Percentiles rank a stretch among this genome's conserved stretches.
Evolutionary conservation across 2,113 vertebrate genomes (phyloP).

Genomic region (Pituophis catenifer): DNA sequence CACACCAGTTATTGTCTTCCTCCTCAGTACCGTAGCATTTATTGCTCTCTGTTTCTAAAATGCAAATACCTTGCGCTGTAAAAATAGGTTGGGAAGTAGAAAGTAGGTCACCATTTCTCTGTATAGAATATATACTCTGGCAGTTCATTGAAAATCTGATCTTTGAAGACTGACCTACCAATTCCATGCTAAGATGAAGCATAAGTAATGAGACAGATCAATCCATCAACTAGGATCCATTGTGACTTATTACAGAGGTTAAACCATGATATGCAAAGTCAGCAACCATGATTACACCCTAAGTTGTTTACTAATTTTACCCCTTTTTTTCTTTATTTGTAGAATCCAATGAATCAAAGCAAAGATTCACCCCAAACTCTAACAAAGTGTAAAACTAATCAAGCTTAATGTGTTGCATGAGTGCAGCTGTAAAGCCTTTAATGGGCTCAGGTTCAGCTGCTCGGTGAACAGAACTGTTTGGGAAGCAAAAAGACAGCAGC

Average conservation of each 20-base stretch:
- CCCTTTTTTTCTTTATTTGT: background rate
- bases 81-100: background rate
- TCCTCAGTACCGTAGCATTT: background rate
- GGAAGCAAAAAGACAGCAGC: background rate
- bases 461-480: background rate
- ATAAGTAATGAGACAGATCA: background rate
- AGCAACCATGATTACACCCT: background rate
- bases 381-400: background rate
- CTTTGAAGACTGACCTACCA: background rate
- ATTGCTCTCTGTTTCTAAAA: background rate
- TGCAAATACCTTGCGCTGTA: background rate
- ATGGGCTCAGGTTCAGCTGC: background rate
- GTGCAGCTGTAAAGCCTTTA: background rate
- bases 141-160: background rate
- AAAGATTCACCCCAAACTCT: background rate
- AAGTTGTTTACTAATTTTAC: background rate
- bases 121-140: background rate
- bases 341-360: background rate
- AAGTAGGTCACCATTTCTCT: background rate
- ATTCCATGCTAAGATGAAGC: background rate
- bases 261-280: background rate
- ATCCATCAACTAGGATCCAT: background rate
- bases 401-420: background rate
- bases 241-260: background rate
- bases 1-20: background rate